phyloP scores from a whole-genome alignment of 2,797 vertebrate genomes.

The Molossus molossus region DNA sequence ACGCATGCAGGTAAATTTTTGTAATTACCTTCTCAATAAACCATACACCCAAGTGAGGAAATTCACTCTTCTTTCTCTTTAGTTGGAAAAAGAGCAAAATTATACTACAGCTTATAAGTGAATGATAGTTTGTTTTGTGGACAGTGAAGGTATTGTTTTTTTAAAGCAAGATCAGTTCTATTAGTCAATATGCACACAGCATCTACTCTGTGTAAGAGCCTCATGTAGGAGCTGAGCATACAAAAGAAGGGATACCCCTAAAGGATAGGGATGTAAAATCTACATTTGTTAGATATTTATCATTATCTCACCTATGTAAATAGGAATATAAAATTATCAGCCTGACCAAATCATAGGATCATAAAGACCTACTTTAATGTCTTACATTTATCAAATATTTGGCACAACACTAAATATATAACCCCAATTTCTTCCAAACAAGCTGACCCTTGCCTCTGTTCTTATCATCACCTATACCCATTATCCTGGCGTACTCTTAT shows the following conservation, averaged over 20 bases:
- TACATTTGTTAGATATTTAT: neutral
- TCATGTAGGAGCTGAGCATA: neutral
- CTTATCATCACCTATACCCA: neutral
- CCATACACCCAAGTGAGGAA: neutral
- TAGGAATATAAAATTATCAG: neutral
- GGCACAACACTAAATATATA: neutral
- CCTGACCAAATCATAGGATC: neutral
- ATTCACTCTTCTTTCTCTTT: neutral
- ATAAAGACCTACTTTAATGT: neutral
- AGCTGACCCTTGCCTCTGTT: neutral
- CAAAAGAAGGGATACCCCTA: neutral
- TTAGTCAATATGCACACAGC: neutral
- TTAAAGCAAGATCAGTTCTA: neutral
- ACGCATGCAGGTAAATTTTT: neutral
- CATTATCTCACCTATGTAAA: neutral
- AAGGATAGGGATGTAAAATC: neutral
- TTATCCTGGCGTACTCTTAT: neutral
- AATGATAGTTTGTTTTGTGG: neutral
- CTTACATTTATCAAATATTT: slow-evolving; percentile 7
- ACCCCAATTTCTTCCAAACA: neutral
- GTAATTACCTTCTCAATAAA: neutral
- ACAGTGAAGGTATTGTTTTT: neutral
- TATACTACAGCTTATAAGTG: neutral
- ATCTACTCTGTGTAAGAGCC: neutral
- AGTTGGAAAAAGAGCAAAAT: neutral